Conservation (phyloP, 2,888 invertebrate species). For the Parascotia fuliginaria region DNA sequence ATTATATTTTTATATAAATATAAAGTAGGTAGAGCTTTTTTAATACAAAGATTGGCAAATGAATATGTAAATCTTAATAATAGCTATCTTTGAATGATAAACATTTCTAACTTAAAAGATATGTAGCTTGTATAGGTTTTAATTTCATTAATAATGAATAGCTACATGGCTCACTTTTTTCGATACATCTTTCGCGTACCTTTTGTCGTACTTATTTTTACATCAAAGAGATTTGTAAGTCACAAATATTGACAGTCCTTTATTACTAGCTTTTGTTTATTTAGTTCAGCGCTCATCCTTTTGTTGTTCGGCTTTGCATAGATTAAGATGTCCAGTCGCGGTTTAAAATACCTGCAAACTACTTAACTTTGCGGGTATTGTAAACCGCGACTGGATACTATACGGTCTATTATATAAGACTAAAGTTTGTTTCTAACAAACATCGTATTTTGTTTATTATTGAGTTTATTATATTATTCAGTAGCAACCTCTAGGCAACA, state of each 20-base stretch:
- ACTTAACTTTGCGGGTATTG: background rate
- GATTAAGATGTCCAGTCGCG: background rate
- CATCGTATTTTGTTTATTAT: too few relatives aligned
- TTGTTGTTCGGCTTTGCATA: background rate
- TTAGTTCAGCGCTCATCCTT: background rate
- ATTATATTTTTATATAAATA: too few relatives aligned
- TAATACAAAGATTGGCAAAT: too few relatives aligned
- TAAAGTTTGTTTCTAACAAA: too few relatives aligned
- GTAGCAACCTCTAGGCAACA: too few relatives aligned
- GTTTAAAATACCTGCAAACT: background rate
- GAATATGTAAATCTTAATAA: too few relatives aligned
- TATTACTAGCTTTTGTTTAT: background rate
- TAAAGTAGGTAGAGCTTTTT: too few relatives aligned
- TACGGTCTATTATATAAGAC: too few relatives aligned
- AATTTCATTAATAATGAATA: background rate
- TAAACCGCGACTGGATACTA: background rate
- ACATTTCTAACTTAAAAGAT: too few relatives aligned
- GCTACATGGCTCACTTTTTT: background rate
- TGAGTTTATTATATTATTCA: too few relatives aligned
- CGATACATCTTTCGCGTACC: conserved; percentile 1
- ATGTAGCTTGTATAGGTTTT: too few relatives aligned
- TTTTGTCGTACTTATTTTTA: conserved; percentile 2
- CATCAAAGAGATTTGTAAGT: conserved; percentile 1
- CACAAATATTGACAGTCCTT: conserved; percentile 4
- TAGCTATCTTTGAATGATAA: too few relatives aligned